Evolutionary conservation across 37 sponge, comb jelly and placozoan species (phyloP), one percentile per base, ranked within the genome.

Genomic region (Agelas oroides): DNA sequence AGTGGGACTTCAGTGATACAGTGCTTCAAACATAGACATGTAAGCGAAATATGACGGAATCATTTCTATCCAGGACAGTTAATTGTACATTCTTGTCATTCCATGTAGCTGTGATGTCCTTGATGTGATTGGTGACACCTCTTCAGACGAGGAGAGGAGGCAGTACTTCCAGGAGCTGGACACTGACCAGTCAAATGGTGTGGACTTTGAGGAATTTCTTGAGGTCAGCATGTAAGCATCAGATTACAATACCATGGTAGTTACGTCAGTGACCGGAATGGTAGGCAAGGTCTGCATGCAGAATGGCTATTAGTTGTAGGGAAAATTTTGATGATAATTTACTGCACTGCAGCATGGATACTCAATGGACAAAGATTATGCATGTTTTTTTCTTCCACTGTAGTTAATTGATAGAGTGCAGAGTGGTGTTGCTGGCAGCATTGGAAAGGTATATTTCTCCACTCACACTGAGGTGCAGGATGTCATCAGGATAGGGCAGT

Each of bases 201-300:
- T 87, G 13, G 87, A 87, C 39, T 79, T 87, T 73, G 87, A 87
- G 39, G 87, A 87, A 79, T 87, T 87, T 37, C 65, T 87, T 2
- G 58, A 62, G 54, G 87, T 87, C 23, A 46, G 75, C 8, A 46
- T 46, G 46, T 46, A 46, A 3, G 8, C 46, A 46, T 46, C 46
- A 8, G 3, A 46, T 46, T 12, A 46, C 46, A 46, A 8, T 12
- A 46, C 6, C 46, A 12, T 46, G 46, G 8, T 8, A 46, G 46
- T 3, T 46, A 46, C 46, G 8, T n/a, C n/a, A n/a, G n/a, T n/a
- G n/a, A n/a, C n/a, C n/a, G n/a, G n/a, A n/a, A n/a, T n/a, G n/a
- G n/a, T n/a, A n/a, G n/a, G n/a, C n/a, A n/a, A n/a, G n/a, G n/a
- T n/a, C n/a, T n/a, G n/a, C n/a, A n/a, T n/a, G n/a, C n/a, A n/a